Evolutionary conservation across 1,140 invertebrate species (phyloP), one percentile per base, ranked within the genome.

Genomic region (Nebria ingens): DNA sequence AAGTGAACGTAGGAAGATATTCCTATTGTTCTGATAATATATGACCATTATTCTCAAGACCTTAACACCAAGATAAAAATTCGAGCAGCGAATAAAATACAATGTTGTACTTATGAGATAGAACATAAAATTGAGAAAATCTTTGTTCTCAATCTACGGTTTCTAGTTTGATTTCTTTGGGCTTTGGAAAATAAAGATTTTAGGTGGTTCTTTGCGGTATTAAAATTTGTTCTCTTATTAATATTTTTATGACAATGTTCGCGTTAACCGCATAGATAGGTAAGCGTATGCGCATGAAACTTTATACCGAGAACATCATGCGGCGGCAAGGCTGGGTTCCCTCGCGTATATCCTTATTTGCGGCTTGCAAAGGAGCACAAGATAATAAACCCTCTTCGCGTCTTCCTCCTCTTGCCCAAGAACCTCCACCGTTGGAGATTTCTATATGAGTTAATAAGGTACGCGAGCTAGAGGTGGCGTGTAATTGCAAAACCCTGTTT

Each of bases 201-300:
- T n/a, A n/a, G n/a, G n/a, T n/a, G n/a, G n/a, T n/a, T n/a, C n/a
- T n/a, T n/a, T n/a, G n/a, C n/a, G n/a, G 40, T 45, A 17, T 45
- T 45, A 45, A 45, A 45, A 45, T 45, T 45, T 45, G 40, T 45
- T 45, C 40, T 45, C 40, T 45, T 45, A 45, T 45, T 45, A 45
- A 45, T 45, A 45, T 45, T 45, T 45, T 45, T 45, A 45, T 17
- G 40, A 17, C 40, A 17, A 17, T 4, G 40, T 45, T 45, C 15
- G 40, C 15, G 15, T 45, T 45, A 45, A 45, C 6, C 40, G 17
- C 40, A 17, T 17, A 17, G 9, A 45, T 6, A 11, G 3, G 9
- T 17, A 4, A 4, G 40, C 17, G 40, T 17, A 45, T 45, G 40
- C 17, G 40, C 40, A 45, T 45, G 40, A 45, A 45, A 45, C 15